Base-by-base conservation (phyloP, 2,797 vertebrate genomes). In the Brotula barbata region DNA sequence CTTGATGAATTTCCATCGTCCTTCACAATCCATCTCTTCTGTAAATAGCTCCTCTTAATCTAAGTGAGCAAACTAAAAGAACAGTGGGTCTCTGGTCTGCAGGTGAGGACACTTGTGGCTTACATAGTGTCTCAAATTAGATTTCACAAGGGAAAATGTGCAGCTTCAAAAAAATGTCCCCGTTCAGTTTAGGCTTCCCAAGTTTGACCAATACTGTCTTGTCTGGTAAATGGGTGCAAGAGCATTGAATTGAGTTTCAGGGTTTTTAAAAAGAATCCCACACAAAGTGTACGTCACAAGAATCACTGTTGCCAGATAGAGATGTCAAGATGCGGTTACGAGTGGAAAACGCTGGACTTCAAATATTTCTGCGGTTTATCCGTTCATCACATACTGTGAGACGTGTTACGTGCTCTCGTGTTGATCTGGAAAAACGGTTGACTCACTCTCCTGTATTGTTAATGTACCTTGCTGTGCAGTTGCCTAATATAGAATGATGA, bases 401-500 rank as follows among this genome's bases (percentile, higher is more conserved):
- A 65, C 10, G 48, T 68, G 62, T 78, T 71, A 67, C 58, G 64
- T 61, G 75, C 55, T 55, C 51, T 54, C 51, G 51, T 72, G 64
- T 68, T 72, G 68, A 80, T 75, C 72, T 86, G 79, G 81, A 84
- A 89, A 86, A 81, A 62, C 1, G 54, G 67, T 64, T 80, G 78
- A 76, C 55, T 81, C 80, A 61, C 53, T 69, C 62, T 56, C 40
- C 65, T 43, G 46, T 78, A 44, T 63, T 68, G 75, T 82, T 85
- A 85, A 71, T 86, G 84, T 84, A 71, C 79, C 86, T 81, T 87
- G 72, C 68, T 58, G 61, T 78, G 58, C 68, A 53, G 77, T 74
- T 76, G 74, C 81, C 67, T 76, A 80, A 89, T 82, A 88, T 83
- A 89, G 82, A 85, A 85, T 45, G 72, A 82, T 68, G 78, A 67